Evolutionary conservation across 2,113 vertebrate species (phyloP).

Genomic region (Narcine bancroftii): DNA sequence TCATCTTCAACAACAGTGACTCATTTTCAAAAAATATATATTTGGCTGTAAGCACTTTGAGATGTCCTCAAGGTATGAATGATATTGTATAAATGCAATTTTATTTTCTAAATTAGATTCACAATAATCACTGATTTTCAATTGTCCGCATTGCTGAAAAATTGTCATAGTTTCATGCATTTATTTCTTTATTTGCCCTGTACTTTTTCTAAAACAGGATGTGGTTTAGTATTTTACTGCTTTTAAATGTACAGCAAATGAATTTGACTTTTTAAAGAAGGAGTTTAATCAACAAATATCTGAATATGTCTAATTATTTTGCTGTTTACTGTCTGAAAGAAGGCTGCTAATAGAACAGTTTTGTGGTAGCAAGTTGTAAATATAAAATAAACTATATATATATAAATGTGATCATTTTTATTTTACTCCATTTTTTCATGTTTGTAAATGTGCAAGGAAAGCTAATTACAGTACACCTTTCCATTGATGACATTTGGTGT

Average conservation of each 20-base stretch:
- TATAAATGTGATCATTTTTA: not conserved
- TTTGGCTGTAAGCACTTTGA: not conserved
- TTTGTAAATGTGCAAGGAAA: not conserved
- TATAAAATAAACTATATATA: not conserved
- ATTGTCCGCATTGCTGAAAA: not conserved
- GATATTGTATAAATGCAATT: not conserved
- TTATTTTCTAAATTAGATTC: not conserved
- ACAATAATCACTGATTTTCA: conserved; percentile 17
- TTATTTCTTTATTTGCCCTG: not conserved
- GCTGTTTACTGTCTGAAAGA: conserved; percentile 19
- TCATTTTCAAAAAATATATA: not conserved
- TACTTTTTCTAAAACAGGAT: conserved; percentile 8
- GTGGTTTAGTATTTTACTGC: not conserved
- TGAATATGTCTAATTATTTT: conserved; percentile 1
- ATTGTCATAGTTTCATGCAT: not conserved
- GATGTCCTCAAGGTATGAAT: not conserved
- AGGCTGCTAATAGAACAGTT: not conserved
- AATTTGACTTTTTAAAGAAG: not conserved
- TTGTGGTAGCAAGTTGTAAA: not conserved
- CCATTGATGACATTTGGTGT: not conserved
- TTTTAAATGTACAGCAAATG: not conserved
- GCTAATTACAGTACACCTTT: not conserved
- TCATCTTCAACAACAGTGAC: not conserved
- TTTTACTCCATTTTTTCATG: not conserved
- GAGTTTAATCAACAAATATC: not conserved